Evolutionary conservation across 2,888 invertebrate genomes (phyloP).

Genomic region (Diplolepis rosae): DNA sequence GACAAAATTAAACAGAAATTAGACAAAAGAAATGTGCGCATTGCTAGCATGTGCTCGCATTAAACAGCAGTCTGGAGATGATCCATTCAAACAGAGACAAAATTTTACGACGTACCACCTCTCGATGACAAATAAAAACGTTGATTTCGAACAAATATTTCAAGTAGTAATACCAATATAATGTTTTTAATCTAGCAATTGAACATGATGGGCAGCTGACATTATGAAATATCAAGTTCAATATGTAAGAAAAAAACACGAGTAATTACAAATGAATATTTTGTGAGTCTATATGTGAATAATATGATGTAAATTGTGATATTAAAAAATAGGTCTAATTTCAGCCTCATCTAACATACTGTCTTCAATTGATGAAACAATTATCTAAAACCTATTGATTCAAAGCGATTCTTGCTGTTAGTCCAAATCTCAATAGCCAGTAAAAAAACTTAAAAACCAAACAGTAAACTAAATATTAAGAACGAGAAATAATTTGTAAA

Average conservation of each 20-base stretch:
- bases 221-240: background rate
- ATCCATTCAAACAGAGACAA: background rate
- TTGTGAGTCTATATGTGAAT: no score
- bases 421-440: no score
- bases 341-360: no score
- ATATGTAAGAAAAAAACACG: background rate
- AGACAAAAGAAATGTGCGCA: slow-evolving; percentile 62
- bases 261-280: no score
- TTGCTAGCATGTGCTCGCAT: slow-evolving; percentile 64
- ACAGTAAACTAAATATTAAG: background rate
- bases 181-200: background rate
- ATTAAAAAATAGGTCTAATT: no score
- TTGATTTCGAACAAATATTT: background rate
- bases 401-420: no score
- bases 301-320: no score
- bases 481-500: slow-evolving; percentile 9
- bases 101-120: background rate
- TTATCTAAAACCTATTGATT: no score
- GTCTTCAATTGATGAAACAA: no score
- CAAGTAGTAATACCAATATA: background rate
- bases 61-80: slow-evolving; percentile 2
- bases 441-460: slow-evolving; percentile 40
- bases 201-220: background rate
- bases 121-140: background rate
- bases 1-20: slow-evolving; percentile 33